Percentiles rank a stretch among this genome's conserved stretches.
phyloP scores from a whole-genome alignment of 2,113 vertebrate genomes.

The Rhipidura dahli region DNA sequence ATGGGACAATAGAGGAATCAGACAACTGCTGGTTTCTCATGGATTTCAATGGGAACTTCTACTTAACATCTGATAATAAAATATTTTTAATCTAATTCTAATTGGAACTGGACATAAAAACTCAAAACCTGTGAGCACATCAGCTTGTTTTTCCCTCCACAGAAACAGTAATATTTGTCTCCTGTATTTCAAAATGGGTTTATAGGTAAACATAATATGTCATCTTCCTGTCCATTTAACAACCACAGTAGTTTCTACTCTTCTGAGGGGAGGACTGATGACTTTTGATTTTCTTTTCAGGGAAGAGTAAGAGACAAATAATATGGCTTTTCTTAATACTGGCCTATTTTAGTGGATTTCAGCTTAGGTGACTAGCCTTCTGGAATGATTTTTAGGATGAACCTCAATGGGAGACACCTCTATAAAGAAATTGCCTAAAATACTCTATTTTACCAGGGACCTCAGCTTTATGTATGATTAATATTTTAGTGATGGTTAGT shows the following conservation, averaged over 20 bases:
- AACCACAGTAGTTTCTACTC: neutral
- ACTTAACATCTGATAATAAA: neutral
- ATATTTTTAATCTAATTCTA: neutral
- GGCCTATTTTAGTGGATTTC: neutral
- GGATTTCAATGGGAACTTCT: neutral
- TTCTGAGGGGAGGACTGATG: neutral
- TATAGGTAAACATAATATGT: neutral
- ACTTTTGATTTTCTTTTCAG: neutral
- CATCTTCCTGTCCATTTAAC: neutral
- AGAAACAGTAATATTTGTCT: neutral
- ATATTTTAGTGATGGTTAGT: neutral
- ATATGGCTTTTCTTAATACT: neutral
- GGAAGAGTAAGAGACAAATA: neutral
- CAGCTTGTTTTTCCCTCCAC: neutral
- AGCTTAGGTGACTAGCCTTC: neutral
- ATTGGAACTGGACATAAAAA: neutral
- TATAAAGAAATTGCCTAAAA: neutral
- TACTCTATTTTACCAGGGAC: neutral
- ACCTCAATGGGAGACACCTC: neutral
- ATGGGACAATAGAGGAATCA: neutral
- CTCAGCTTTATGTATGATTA: neutral
- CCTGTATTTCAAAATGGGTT: neutral
- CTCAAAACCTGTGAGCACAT: neutral
- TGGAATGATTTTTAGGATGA: neutral
- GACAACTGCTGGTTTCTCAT: neutral